A percentile compares a stretch with the other conserved stretches of the same genome.
These are phyloP conservation scores for Pseudomugil gertrudae DNA, from an alignment of 2,797 vertebrate genomes.

Conservation along the genomic window DNA sequence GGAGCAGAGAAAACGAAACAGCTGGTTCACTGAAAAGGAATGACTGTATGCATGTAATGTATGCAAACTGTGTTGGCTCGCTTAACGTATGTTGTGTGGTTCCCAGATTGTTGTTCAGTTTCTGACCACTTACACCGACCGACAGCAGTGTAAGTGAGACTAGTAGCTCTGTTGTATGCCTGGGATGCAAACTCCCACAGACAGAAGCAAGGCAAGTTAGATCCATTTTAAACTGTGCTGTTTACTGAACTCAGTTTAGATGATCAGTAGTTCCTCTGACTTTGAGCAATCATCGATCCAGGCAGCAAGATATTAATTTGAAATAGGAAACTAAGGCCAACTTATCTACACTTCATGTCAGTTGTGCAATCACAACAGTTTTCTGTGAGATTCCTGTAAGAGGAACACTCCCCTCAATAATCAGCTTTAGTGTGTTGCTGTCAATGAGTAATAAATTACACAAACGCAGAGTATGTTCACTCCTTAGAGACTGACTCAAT, in stretches of 20 bases:
- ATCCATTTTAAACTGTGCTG: slow-evolving; percentile 11
- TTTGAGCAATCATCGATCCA: not conserved
- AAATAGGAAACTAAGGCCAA: slow-evolving; percentile 46
- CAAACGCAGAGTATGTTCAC: slow-evolving; percentile 8
- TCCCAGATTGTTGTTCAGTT: slow-evolving; percentile 20
- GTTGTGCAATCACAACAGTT: slow-evolving; percentile 28
- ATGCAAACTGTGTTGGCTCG: slow-evolving; percentile 49
- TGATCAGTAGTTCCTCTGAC: slow-evolving; percentile 9
- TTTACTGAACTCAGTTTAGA: slow-evolving; percentile 25
- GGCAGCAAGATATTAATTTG: slow-evolving; percentile 39
- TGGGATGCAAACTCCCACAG: slow-evolving; percentile 22
- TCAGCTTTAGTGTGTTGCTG: slow-evolving; percentile 32
- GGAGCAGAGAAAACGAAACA: slow-evolving; percentile 34
- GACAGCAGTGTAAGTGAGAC: slow-evolving; percentile 7
- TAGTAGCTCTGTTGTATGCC: slow-evolving; percentile 15
- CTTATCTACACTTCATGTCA: slow-evolving; percentile 22
- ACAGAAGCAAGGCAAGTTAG: slow-evolving; percentile 29
- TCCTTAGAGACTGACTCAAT: not conserved
- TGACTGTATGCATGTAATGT: slow-evolving; percentile 53
- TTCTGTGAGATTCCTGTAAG: slow-evolving; percentile 33
- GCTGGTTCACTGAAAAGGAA: slow-evolving; percentile 29
- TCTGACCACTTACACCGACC: slow-evolving; percentile 2
- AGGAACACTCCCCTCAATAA: slow-evolving; percentile 36
- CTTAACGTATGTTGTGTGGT: slow-evolving; percentile 52
- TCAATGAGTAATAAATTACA: slow-evolving; percentile 22